Percentiles rank a stretch among this genome's conserved stretches.
phyloP scores from a whole-genome alignment of 2,888 invertebrate genomes.

The Lepidochitona cinerea region DNA sequence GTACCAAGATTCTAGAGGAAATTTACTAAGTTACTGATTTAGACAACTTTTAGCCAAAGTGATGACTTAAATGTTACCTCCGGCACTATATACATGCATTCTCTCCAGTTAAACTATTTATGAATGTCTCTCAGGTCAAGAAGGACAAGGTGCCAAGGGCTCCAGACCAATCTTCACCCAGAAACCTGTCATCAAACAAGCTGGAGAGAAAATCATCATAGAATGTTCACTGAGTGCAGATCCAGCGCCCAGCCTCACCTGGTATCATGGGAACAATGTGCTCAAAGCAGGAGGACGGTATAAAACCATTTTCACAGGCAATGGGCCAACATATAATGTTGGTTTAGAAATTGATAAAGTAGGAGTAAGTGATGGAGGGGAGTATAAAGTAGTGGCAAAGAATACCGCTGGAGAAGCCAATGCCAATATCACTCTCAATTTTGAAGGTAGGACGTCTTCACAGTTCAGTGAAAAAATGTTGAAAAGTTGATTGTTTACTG shows the following conservation, averaged over 20 bases:
- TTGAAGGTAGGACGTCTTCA: slow-evolving; percentile 65
- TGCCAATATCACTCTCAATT: slow-evolving; percentile 89
- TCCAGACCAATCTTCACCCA: slow-evolving; percentile 89
- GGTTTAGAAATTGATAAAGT: slow-evolving; percentile 89
- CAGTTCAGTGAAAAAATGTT: too few relatives aligned
- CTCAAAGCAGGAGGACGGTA: slow-evolving; percentile 86
- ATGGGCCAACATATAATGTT: slow-evolving; percentile 82
- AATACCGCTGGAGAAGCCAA: slow-evolving; percentile 94
- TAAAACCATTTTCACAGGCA: slow-evolving; percentile 83
- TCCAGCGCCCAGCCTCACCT: slow-evolving; percentile 87
- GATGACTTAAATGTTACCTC: too few relatives aligned
- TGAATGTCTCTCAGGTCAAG: too few relatives aligned
- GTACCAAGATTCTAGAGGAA: too few relatives aligned
- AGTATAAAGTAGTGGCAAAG: slow-evolving; percentile 93
- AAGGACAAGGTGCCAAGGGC: slow-evolving; percentile 37
- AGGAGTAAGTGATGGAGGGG: slow-evolving; percentile 84
- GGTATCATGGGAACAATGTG: slow-evolving; percentile 92
- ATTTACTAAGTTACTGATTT: too few relatives aligned
- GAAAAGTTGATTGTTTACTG: too few relatives aligned
- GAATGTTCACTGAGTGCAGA: slow-evolving; percentile 64
- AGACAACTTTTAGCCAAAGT: too few relatives aligned
- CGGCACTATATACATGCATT: too few relatives aligned
- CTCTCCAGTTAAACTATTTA: too few relatives aligned
- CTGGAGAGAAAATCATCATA: slow-evolving; percentile 83
- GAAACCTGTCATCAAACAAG: slow-evolving; percentile 98